A percentile compares a stretch with the other conserved stretches of the same genome.
phyloP scores from a whole-genome alignment of 2,113 vertebrate species.

The Campylomormyrus numenius region DNA sequence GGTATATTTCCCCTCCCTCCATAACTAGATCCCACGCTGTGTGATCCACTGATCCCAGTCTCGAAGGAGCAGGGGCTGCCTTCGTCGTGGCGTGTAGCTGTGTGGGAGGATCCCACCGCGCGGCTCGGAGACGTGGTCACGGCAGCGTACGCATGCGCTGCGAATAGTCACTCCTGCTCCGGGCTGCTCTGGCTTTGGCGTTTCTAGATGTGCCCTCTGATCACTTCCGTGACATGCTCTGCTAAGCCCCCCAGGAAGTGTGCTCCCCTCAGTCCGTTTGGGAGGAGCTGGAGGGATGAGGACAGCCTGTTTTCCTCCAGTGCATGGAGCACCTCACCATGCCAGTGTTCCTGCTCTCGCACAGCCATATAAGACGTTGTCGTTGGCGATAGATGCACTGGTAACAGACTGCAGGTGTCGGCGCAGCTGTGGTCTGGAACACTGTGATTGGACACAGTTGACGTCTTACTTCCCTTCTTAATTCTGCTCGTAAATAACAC shows the following conservation, averaged over 20 bases:
- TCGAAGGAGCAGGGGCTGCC: background rate
- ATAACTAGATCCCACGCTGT: background rate
- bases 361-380: background rate
- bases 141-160: background rate
- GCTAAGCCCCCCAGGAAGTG: background rate
- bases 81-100: background rate
- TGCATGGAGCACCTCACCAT: background rate
- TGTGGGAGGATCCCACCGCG: background rate
- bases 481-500: slow-evolving; percentile 2
- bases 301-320: background rate
- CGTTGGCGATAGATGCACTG: background rate
- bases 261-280: background rate
- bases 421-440: background rate
- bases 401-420: background rate
- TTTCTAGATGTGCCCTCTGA: background rate
- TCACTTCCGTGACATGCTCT: background rate
- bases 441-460: background rate
- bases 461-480: background rate
- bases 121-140: background rate
- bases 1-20: background rate
- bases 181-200: background rate
- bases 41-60: background rate
- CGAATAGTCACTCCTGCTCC: background rate
- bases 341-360: background rate
- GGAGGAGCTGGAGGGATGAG: background rate